Percentiles rank a stretch among this genome's conserved stretches.
Conservation (phyloP, 2,113 vertebrate genomes). For the Eidolon helvum region DNA sequence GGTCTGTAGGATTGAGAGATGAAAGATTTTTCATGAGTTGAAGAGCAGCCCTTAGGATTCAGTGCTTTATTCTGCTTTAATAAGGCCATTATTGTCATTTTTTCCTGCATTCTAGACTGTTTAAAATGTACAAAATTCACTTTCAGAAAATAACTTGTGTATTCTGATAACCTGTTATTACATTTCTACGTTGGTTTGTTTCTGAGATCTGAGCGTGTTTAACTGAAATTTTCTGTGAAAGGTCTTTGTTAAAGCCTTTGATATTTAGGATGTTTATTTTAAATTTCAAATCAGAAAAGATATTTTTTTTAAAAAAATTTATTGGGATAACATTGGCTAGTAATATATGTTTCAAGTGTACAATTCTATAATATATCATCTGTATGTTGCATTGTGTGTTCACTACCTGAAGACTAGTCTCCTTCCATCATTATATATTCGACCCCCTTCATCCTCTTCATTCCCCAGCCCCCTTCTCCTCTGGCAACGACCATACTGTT, state of each 20-base stretch:
- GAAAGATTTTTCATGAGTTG: not conserved
- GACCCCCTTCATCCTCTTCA: not conserved
- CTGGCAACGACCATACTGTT: not conserved
- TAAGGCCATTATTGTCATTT: not conserved
- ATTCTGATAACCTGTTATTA: not conserved
- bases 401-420: not conserved
- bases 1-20: not conserved
- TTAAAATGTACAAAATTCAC: not conserved
- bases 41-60: not conserved
- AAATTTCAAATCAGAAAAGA: not conserved
- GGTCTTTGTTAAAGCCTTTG: not conserved
- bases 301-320: not conserved
- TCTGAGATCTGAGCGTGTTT: not conserved
- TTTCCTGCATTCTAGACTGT: not conserved
- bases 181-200: not conserved
- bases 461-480: not conserved
- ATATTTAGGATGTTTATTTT: not conserved
- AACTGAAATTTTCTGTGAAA: not conserved
- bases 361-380: not conserved
- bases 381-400: not conserved
- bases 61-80: not conserved
- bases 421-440: not conserved
- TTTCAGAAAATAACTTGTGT: not conserved
- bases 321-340: not conserved
- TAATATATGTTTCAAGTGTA: not conserved